These are phyloP conservation scores for Agriopis aurantiaria DNA, from an alignment of 2,888 invertebrate genomes.

Conservation along the genomic window DNA sequence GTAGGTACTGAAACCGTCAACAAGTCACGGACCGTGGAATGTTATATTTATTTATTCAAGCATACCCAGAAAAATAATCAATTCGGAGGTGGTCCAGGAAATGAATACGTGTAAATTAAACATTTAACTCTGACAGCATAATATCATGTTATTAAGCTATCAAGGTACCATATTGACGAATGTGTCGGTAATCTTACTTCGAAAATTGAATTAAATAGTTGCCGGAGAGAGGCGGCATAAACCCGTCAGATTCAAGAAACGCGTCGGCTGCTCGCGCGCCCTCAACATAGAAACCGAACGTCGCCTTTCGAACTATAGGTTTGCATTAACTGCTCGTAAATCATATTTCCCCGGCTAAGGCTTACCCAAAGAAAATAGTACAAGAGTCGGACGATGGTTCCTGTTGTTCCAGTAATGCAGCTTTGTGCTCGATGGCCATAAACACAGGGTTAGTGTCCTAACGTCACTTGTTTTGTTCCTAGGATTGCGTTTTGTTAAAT, in stretches of 20 bases:
- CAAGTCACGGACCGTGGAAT: neutral
- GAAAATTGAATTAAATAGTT: slow-evolving; percentile 68
- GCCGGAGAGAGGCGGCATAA: slow-evolving; percentile 56
- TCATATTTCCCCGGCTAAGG: slow-evolving; percentile 68
- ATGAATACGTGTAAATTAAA: slow-evolving; percentile 36
- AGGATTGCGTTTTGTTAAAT: neutral
- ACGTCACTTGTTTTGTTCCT: slow-evolving; percentile 16
- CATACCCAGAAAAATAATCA: slow-evolving; percentile 22
- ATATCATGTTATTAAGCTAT: slow-evolving; percentile 39
- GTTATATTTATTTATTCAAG: slow-evolving; percentile 14
- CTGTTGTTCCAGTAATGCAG: slow-evolving; percentile 73
- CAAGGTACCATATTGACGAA: slow-evolving; percentile 54
- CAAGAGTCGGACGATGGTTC: slow-evolving; percentile 45
- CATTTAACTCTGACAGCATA: slow-evolving; percentile 36
- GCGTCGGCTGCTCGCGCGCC: slow-evolving; percentile 48
- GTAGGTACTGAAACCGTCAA: too few relatives aligned
- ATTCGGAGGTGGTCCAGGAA: slow-evolving; percentile 40
- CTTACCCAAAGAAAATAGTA: slow-evolving; percentile 47
- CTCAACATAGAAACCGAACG: slow-evolving; percentile 56
- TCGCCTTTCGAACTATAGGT: slow-evolving; percentile 70
- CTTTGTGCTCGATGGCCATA: slow-evolving; percentile 69
- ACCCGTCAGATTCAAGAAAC: slow-evolving; percentile 54
- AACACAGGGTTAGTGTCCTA: slow-evolving; percentile 68
- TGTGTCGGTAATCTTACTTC: slow-evolving; percentile 60
- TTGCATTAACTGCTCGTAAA: slow-evolving; percentile 78